Evolutionary conservation across 2,797 vertebrate genomes (phyloP).

Genomic region (Antennarius maculatus): DNA sequence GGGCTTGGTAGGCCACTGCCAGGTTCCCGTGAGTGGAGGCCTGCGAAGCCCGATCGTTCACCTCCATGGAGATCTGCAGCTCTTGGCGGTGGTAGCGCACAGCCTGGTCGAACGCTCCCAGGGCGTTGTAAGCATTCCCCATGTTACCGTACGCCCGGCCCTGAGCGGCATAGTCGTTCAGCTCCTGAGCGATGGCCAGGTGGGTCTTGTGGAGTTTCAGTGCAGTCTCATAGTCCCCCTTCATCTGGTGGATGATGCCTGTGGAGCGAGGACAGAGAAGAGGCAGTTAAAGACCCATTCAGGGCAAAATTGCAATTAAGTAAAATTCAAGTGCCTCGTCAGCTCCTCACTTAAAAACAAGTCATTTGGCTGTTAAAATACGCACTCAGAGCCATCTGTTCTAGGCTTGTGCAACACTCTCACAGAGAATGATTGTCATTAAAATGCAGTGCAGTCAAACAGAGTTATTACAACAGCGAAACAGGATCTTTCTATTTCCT

Average conservation of each 20-base stretch:
- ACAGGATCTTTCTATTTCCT: constrained; percentile 59
- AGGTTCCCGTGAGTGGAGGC: constrained; percentile 97
- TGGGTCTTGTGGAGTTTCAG: constrained; percentile 97
- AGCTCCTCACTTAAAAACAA: constrained; percentile 70
- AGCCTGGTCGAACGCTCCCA: constrained; percentile 94
- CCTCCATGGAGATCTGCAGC: constrained; percentile 98
- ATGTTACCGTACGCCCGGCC: constrained; percentile 97
- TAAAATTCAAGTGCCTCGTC: constrained; percentile 69
- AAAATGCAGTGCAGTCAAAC: constrained; percentile 67
- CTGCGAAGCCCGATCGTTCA: constrained; percentile 96
- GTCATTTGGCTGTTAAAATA: constrained; percentile 71
- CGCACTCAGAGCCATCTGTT: constrained; percentile 71
- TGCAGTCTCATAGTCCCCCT: constrained; percentile 94
- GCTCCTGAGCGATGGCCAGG: constrained; percentile 94
- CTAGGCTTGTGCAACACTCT: constrained; percentile 62
- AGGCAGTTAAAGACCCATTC: constrained; percentile 55
- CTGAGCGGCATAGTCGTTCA: constrained; percentile 95
- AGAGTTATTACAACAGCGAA: constrained; percentile 63
- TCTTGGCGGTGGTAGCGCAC: constrained; percentile 98
- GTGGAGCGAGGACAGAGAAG: constrained; percentile 29
- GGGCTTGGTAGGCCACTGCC: constrained; percentile 95
- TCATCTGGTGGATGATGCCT: constrained; percentile 96
- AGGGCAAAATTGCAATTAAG: constrained; percentile 50
- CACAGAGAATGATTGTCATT: constrained; percentile 66
- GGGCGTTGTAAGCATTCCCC: constrained; percentile 96